Evolutionary conservation across 2,113 vertebrate genomes (phyloP).

Genomic region (Turnix velox): DNA sequence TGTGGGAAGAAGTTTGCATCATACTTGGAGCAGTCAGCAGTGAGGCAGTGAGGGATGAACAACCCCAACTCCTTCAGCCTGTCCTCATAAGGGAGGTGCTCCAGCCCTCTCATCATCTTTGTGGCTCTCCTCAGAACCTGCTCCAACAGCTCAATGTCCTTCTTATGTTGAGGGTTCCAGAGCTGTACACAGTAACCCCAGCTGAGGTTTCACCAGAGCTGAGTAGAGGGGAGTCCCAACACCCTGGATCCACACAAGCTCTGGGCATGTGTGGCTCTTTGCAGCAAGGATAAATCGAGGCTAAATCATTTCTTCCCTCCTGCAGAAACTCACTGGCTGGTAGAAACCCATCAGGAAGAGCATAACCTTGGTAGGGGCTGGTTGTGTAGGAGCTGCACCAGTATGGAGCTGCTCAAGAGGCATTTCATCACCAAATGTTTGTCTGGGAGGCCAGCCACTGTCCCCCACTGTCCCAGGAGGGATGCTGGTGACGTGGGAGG

Average conservation of each 20-base stretch:
- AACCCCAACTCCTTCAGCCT: too few relatives aligned
- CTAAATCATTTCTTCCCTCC: neutral
- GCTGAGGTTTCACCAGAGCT: too few relatives aligned
- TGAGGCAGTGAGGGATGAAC: neutral
- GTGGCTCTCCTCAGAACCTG: too few relatives aligned
- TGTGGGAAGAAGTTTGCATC: neutral
- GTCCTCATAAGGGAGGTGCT: too few relatives aligned
- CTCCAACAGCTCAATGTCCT: too few relatives aligned
- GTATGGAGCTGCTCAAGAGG: neutral
- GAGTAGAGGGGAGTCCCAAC: neutral
- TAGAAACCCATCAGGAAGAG: neutral
- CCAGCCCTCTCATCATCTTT: too few relatives aligned
- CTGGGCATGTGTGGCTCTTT: fast-evolving
- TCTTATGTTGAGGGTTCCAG: too few relatives aligned
- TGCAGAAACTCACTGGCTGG: neutral
- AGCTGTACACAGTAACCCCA: too few relatives aligned
- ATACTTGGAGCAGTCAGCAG: neutral
- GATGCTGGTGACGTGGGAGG: neutral
- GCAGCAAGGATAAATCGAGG: neutral
- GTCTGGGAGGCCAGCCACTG: neutral
- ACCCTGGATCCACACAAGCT: neutral
- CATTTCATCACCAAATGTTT: neutral
- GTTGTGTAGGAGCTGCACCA: fast-evolving
- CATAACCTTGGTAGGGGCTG: fast-evolving
- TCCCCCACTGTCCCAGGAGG: neutral